Evolutionary conservation across 2,797 vertebrate genomes (phyloP).

Genomic region (Spatula versicolor): DNA sequence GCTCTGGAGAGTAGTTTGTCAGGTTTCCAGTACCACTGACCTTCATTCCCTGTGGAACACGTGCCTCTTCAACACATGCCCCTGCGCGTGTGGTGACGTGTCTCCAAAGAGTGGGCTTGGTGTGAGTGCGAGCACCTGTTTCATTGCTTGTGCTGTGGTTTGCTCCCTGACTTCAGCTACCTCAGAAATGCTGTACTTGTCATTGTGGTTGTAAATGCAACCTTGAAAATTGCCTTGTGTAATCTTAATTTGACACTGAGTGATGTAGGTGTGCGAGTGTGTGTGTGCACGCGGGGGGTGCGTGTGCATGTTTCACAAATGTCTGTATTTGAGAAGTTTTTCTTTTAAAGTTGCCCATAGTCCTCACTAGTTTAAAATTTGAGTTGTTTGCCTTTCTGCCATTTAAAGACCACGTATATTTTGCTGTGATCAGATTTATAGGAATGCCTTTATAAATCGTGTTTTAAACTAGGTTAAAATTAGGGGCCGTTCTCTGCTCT

Average conservation of each 20-base stretch:
- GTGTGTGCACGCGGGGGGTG: fast-evolving
- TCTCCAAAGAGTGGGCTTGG: slow-evolving; percentile 59
- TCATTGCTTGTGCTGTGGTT: slow-evolving; percentile 59
- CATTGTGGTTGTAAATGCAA: slow-evolving; percentile 62
- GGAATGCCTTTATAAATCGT: slow-evolving; percentile 3
- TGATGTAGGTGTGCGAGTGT: not conserved
- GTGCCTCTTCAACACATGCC: slow-evolving; percentile 22
- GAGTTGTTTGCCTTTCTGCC: slow-evolving; percentile 14
- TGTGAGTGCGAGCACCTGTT: slow-evolving; percentile 50
- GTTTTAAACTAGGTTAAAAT: slow-evolving; percentile 26
- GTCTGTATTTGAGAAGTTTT: slow-evolving; percentile 14
- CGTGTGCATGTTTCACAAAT: not conserved
- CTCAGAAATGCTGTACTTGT: slow-evolving; percentile 73
- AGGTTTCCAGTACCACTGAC: not conserved
- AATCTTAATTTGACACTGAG: slow-evolving; percentile 45
- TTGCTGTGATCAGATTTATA: slow-evolving; percentile 20
- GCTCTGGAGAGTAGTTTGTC: not conserved
- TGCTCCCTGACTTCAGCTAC: slow-evolving; percentile 75
- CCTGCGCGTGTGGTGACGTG: not conserved
- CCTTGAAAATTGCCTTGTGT: slow-evolving; percentile 66
- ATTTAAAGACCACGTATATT: not conserved
- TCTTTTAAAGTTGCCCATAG: not conserved
- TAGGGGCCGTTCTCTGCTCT: not conserved
- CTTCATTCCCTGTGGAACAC: slow-evolving; percentile 6
- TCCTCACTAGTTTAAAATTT: slow-evolving; percentile 7